Evolutionary conservation across 92 coral and sea anemone genomes (phyloP), one percentile per base, ranked within the genome.

Genomic region (Pocillopora meandrina): DNA sequence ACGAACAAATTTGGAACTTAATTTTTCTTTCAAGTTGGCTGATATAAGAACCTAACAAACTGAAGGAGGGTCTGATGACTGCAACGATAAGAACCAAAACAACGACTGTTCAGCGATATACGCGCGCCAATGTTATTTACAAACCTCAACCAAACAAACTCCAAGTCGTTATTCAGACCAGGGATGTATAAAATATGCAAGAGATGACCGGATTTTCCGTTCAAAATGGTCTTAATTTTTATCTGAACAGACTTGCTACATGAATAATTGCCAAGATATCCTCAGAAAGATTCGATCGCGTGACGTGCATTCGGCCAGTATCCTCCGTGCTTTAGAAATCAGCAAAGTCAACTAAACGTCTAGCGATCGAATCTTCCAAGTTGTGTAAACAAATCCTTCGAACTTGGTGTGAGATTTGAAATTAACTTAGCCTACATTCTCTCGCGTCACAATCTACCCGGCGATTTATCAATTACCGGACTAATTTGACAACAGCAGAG

Each of bases 311-410:
- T 17, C 1, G 9, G 71, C 72, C 73, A 52, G 70, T 42, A 31
- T 49, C 34, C 26, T 61, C 62, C 86, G 62, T 19, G 80, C 72
- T 74, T 61, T 73, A 73, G 72, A 82, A 82, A 82, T 63, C 79
- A 58, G 60, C 79, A 65, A 59, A 63, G 78, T 73, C 71, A 82
- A 64, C 57, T 18, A 76, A 71, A 84, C 77, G 36, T 76, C 77
- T 58, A 19, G 15, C 75, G 76, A 74, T 69, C 82, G 82, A 79
- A 86, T 86, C 77, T 86, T 86, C 62, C 59, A 42, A 19, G 71
- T 72, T 86, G 55, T 86, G 89, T 79, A 80, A 79, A 86, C 83
- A 86, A 86, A 77, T 79, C 76, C 58, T 83, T 49, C 68, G 69
- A 21, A 11, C 86, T 83, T 61, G 72, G 72, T 74, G 85, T 64